phyloP scores from a whole-genome alignment of 92 coral and sea anemone genomes.

The Virgularia gustaviana region DNA sequence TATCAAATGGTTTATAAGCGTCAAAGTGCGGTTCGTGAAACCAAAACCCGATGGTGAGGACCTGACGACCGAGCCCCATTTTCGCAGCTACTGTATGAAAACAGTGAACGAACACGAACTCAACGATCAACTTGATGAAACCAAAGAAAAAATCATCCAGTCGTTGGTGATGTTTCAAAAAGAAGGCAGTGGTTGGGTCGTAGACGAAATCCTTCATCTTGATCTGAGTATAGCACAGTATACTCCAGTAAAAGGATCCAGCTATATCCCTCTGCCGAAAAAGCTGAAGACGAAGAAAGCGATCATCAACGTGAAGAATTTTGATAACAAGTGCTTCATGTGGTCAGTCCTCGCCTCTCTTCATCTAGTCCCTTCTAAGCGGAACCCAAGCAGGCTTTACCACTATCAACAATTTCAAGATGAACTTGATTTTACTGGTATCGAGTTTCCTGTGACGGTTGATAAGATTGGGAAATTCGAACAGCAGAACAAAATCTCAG shows the following conservation, averaged over 20 bases:
- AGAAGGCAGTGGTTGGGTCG: conserved; percentile 59
- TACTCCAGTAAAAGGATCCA: conserved; percentile 48
- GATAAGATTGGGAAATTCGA: conserved; percentile 42
- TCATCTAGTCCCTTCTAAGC: conserved; percentile 24
- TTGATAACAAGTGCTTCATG: conserved; percentile 37
- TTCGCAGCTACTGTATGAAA: conserved; percentile 31
- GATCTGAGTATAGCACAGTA: conserved; percentile 35
- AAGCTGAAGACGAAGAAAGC: conserved; percentile 46
- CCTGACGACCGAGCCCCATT: conserved; percentile 34
- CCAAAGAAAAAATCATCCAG: conserved; percentile 14
- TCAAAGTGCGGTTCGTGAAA: conserved; percentile 42
- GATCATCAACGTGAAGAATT: conserved; percentile 51
- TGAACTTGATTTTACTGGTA: conserved; percentile 29
- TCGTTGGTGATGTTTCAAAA: conserved; percentile 43
- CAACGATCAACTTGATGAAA: conserved; percentile 6
- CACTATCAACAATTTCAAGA: conserved; percentile 35
- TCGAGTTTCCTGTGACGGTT: conserved; percentile 46
- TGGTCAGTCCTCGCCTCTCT: conserved; percentile 51
- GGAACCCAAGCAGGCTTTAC: conserved; percentile 23
- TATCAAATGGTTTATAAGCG: conserved; percentile 31
- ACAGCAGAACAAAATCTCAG: conserved; percentile 34
- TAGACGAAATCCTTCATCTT: conserved; percentile 39
- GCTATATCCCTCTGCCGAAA: conserved; percentile 49
- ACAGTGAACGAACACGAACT: conserved; percentile 18
- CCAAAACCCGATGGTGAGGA: conserved; percentile 40